phyloP scores from a whole-genome alignment of 2,113 vertebrate species.

The Erythrolamprus reginae region DNA sequence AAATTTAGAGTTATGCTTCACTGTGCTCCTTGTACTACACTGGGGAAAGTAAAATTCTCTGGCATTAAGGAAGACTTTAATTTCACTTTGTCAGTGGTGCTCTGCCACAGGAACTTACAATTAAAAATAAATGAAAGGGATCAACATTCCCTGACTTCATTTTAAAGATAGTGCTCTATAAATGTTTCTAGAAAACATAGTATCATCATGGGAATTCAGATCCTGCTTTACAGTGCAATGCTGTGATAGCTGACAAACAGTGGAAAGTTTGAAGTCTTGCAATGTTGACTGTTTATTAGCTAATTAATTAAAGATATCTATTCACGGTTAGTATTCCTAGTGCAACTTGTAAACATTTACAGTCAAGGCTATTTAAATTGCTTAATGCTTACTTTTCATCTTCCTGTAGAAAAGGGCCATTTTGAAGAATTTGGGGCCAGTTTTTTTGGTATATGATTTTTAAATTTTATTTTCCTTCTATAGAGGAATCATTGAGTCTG shows the following conservation, averaged over 20 bases:
- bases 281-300: background rate
- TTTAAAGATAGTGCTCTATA: background rate
- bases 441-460: background rate
- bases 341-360: background rate
- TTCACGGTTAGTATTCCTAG: background rate
- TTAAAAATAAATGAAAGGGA: background rate
- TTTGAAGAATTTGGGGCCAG: background rate
- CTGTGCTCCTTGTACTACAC: background rate
- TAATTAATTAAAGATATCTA: background rate
- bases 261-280: background rate
- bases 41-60: background rate
- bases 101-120: background rate
- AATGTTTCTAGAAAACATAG: background rate
- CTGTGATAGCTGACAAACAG: background rate
- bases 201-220: background rate
- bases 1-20: background rate
- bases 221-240: background rate
- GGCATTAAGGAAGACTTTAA: background rate
- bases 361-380: background rate
- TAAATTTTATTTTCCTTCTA: too few relatives aligned
- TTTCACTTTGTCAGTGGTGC: background rate
- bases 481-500: too few relatives aligned
- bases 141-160: background rate
- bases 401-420: background rate
- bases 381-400: background rate